Conservation (phyloP, 2,888 invertebrate species). For the Molanna angustata region DNA sequence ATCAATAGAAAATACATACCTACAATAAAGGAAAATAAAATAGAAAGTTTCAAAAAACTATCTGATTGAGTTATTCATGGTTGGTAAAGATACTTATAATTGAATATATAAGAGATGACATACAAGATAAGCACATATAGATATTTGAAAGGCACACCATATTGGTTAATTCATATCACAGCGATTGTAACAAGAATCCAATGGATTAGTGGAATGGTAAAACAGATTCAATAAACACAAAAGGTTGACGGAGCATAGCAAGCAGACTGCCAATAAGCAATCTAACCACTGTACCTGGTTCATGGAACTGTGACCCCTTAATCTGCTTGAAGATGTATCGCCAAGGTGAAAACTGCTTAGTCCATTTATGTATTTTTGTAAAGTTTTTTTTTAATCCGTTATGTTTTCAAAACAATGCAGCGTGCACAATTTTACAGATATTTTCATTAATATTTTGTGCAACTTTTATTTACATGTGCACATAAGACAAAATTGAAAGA, state of each 20-base stretch:
- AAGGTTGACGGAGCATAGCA: constrained; percentile 64
- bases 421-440: constrained; percentile 24
- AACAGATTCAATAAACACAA: constrained; percentile 63
- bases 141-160: no score
- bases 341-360: constrained; percentile 53
- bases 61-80: no score
- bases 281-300: constrained; percentile 81
- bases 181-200: constrained; percentile 25
- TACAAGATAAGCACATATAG: background rate
- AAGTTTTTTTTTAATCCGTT: constrained; percentile 14
- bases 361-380: background rate
- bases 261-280: constrained; percentile 64
- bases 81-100: no score
- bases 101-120: no score
- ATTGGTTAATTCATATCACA: constrained; percentile 18
- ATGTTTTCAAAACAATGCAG: constrained; percentile 24
- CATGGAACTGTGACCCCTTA: constrained; percentile 50
- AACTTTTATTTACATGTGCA: constrained; percentile 8
- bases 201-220: constrained; percentile 44
- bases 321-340: constrained; percentile 18
- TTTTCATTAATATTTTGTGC: constrained; percentile 10
- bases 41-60: no score
- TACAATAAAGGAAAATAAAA: no score
- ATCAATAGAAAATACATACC: no score
- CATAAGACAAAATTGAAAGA: no score